A percentile compares a stretch with the other conserved stretches of the same genome.
These are phyloP conservation scores for Brachycybe producta DNA, from an alignment of 2,888 invertebrate species.

Conservation along the genomic window DNA sequence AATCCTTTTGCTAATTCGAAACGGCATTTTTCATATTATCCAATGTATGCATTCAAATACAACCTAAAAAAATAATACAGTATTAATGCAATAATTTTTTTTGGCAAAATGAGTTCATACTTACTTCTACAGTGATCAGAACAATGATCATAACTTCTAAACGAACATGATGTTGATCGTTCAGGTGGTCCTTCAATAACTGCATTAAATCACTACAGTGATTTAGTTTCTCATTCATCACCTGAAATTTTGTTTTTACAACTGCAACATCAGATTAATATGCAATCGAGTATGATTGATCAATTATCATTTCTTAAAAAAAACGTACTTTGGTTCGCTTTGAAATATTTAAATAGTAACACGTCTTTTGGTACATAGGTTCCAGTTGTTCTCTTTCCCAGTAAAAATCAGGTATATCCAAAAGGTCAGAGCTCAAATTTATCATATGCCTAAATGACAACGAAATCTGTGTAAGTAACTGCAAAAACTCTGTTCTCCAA, in stretches of 20 bases:
- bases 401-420: constrained; percentile 94
- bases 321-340: constrained; percentile 60
- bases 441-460: constrained; percentile 66
- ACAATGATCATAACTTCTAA: constrained; percentile 96
- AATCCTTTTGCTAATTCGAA: too few relatives aligned
- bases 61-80: constrained; percentile 1
- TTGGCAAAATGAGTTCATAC: neutral
- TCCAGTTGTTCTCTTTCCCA: constrained; percentile 92
- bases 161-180: constrained; percentile 80
- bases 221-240: constrained; percentile 86
- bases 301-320: neutral
- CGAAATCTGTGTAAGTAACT: too few relatives aligned
- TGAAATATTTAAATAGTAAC: constrained; percentile 68
- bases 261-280: neutral
- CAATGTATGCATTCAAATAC: constrained; percentile 9
- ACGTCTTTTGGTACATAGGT: constrained; percentile 64
- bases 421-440: constrained; percentile 81
- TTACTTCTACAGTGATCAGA: constrained; percentile 86
- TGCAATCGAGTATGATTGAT: neutral
- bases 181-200: constrained; percentile 73
- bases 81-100: constrained; percentile 1
- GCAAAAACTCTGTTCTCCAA: too few relatives aligned
- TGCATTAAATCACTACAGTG: constrained; percentile 89
- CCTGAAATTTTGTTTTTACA: constrained; percentile 41
- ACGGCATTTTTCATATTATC: too few relatives aligned